Conservation (phyloP, 2,888 invertebrate species). For the Cosmia pyralina region DNA sequence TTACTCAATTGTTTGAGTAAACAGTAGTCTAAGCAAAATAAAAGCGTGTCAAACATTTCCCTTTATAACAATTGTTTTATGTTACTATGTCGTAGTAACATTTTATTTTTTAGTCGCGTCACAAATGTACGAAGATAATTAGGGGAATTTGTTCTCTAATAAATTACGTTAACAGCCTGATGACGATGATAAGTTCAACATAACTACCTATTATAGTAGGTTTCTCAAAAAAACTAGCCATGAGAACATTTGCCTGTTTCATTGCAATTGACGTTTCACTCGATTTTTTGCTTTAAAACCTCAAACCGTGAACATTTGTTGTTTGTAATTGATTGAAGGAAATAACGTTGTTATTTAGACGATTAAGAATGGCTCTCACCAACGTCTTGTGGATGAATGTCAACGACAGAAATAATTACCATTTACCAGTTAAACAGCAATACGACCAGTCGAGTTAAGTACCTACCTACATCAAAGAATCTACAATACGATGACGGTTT, state of each 20-base stretch:
- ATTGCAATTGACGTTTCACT: slow-evolving; percentile 77
- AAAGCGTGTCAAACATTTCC: slow-evolving; percentile 14
- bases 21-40: slow-evolving; percentile 15
- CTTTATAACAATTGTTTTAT: slow-evolving; percentile 25
- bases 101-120: slow-evolving; percentile 3
- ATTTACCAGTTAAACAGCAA: background rate
- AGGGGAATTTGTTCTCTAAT: slow-evolving; percentile 46
- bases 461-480: background rate
- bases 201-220: slow-evolving; percentile 67
- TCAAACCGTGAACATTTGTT: slow-evolving; percentile 70
- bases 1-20: slow-evolving; percentile 12
- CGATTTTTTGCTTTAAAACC: slow-evolving; percentile 72
- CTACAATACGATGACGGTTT: background rate
- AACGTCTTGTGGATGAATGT: slow-evolving; percentile 24
- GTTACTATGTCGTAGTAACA: background rate
- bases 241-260: slow-evolving; percentile 77
- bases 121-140: slow-evolving; percentile 36
- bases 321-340: slow-evolving; percentile 54
- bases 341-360: slow-evolving; percentile 30
- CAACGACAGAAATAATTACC: background rate
- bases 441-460: background rate
- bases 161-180: slow-evolving; percentile 63
- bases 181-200: slow-evolving; percentile 69
- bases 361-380: slow-evolving; percentile 32
- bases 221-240: slow-evolving; percentile 74